Percentiles rank a stretch among this genome's conserved stretches.
Conservation (phyloP, 2,113 vertebrate species). For the Forbesichthys agassizii region DNA sequence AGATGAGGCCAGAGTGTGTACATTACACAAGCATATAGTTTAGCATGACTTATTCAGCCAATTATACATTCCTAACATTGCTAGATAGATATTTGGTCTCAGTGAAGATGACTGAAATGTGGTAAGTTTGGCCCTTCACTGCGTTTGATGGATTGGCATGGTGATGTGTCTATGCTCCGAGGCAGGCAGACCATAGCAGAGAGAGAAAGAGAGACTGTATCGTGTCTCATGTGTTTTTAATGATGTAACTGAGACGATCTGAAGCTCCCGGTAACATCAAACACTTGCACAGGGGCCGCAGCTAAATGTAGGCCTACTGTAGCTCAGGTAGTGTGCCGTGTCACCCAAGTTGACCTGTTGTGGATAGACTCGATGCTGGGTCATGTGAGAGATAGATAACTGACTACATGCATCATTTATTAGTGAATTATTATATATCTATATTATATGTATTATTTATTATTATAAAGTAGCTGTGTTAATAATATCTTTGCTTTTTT, state of each 20-base stretch:
- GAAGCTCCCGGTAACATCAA: slow-evolving; percentile 30
- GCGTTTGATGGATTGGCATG: slow-evolving; percentile 38
- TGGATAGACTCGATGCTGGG: slow-evolving; percentile 9
- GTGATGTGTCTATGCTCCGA: slow-evolving; percentile 24
- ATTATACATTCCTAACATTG: too few relatives aligned
- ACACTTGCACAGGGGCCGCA: slow-evolving; percentile 25
- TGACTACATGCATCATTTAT: too few relatives aligned
- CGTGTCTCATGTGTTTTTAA: slow-evolving; percentile 68
- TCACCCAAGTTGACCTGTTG: slow-evolving; percentile 37
- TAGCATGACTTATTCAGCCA: too few relatives aligned
- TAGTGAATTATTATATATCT: background rate
- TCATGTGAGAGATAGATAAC: background rate
- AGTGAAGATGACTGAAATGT: slow-evolving; percentile 37
- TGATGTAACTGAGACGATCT: slow-evolving; percentile 64
- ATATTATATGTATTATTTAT: too few relatives aligned
- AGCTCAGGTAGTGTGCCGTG: slow-evolving; percentile 49
- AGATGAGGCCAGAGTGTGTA: too few relatives aligned
- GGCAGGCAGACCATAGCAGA: slow-evolving; percentile 4
- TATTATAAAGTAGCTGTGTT: background rate
- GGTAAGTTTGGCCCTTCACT: slow-evolving; percentile 41
- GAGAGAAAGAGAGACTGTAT: slow-evolving; percentile 23
- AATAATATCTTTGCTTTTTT: too few relatives aligned
- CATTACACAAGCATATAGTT: too few relatives aligned
- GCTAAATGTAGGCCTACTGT: slow-evolving; percentile 32
- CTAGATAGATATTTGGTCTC: background rate